Conservation (phyloP, 2,113 vertebrate genomes). For the Labeo rohita region DNA sequence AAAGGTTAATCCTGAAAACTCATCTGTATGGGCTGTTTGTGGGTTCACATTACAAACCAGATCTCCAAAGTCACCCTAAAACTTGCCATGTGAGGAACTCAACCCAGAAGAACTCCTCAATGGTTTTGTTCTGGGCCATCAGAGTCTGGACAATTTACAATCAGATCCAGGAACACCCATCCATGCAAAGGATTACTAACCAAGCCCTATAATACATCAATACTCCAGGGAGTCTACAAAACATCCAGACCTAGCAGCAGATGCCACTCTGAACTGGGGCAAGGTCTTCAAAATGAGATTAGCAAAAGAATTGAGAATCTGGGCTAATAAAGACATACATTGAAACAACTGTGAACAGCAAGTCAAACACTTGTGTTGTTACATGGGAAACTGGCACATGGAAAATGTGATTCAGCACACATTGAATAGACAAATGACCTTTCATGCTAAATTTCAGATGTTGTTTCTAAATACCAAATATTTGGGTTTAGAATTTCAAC, state of each 20-base stretch:
- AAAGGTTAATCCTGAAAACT: not conserved
- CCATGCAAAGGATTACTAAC: not conserved
- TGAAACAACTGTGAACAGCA: not conserved
- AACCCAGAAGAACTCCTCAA: not conserved
- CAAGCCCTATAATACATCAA: slow-evolving; percentile 4
- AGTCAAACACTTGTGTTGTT: not conserved
- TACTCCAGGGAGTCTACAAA: slow-evolving; percentile 21
- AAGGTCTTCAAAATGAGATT: slow-evolving; percentile 3
- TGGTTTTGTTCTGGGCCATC: not conserved
- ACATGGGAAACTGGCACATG: not conserved
- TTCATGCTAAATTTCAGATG: not conserved
- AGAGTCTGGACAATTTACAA: not conserved
- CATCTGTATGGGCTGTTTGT: not conserved
- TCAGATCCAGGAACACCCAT: not conserved
- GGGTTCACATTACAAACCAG: not conserved
- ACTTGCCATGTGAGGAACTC: not conserved
- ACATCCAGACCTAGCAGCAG: slow-evolving; percentile 54
- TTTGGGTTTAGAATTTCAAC: not conserved
- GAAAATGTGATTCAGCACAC: not conserved
- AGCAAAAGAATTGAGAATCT: not conserved
- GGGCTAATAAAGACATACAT: not conserved
- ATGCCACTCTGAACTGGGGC: not conserved
- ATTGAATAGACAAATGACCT: not conserved
- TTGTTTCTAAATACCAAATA: not conserved
- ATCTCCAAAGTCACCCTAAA: not conserved